A percentile compares a stretch with the other conserved stretches of the same genome.
Evolutionary conservation across 2,113 vertebrate genomes (phyloP).

Genomic region (Campylorhamphus procurvoides): DNA sequence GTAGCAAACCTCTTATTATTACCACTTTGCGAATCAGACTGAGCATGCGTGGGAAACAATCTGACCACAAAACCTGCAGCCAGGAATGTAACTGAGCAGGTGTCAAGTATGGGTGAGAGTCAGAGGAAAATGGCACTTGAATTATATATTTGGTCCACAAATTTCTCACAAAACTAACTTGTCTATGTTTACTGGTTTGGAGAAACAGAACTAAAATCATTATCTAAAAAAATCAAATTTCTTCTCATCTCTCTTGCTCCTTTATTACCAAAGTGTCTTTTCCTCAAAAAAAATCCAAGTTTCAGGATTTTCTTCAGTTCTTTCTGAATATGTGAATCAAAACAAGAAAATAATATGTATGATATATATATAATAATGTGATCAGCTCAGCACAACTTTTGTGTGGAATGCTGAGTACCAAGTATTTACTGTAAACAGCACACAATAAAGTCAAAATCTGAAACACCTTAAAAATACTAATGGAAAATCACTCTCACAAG

Average conservation of each 20-base stretch:
- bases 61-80: background rate
- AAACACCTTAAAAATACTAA: background rate
- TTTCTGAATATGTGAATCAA: background rate
- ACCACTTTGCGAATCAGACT: background rate
- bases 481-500: background rate
- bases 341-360: background rate
- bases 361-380: background rate
- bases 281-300: background rate
- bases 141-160: background rate
- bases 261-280: background rate
- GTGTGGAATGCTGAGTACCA: background rate
- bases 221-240: background rate
- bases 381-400: background rate
- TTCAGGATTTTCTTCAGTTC: background rate
- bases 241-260: background rate
- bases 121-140: background rate
- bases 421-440: background rate
- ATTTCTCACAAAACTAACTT: background rate
- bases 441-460: background rate
- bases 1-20: background rate
- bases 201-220: background rate
- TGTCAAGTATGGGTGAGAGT: background rate
- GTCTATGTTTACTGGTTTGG: background rate
- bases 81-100: background rate
- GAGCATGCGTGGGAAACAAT: background rate